Conservation (phyloP, 2,888 invertebrate species). For the Pogonocherus hispidulus region DNA sequence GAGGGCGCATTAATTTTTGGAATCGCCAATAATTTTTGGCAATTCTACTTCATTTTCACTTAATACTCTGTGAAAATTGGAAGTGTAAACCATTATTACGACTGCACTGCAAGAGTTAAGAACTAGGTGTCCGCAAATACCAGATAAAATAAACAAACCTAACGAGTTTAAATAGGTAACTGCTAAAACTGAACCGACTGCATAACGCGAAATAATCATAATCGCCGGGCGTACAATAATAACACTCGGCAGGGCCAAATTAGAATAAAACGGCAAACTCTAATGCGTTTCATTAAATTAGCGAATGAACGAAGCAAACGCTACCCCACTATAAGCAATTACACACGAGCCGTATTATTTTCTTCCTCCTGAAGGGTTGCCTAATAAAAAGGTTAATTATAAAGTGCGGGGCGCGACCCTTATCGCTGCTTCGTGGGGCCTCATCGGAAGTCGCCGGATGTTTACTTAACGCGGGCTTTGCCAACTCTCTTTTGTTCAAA, state of each 20-base stretch:
- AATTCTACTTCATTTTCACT: too few species aligned
- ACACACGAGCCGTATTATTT: conserved; percentile 59
- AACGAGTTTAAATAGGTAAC: conserved; percentile 12
- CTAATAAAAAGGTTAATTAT: conserved; percentile 66
- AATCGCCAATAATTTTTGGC: too few species aligned
- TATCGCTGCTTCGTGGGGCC: conserved; percentile 31
- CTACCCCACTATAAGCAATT: conserved; percentile 62
- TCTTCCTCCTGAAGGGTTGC: conserved; percentile 65
- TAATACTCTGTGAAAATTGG: too few species aligned
- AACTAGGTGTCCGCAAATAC: neutral
- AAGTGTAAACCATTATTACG: too few species aligned
- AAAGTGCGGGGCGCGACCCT: conserved; percentile 61
- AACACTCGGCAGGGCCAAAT: conserved; percentile 24
- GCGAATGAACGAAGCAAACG: conserved; percentile 52
- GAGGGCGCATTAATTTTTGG: too few species aligned
- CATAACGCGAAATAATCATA: conserved; percentile 26
- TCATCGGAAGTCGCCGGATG: conserved; percentile 29
- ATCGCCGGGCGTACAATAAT: conserved; percentile 27
- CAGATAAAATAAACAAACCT: conserved; percentile 16
- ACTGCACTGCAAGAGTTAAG: neutral
- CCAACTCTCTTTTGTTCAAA: conserved; percentile 14
- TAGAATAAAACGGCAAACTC: conserved; percentile 29
- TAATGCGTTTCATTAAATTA: conserved; percentile 61
- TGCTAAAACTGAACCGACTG: conserved; percentile 4
- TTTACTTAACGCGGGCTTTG: conserved; percentile 29